Conservation (phyloP, 1,140 invertebrate genomes). For the Cheumatopsyche charites region DNA sequence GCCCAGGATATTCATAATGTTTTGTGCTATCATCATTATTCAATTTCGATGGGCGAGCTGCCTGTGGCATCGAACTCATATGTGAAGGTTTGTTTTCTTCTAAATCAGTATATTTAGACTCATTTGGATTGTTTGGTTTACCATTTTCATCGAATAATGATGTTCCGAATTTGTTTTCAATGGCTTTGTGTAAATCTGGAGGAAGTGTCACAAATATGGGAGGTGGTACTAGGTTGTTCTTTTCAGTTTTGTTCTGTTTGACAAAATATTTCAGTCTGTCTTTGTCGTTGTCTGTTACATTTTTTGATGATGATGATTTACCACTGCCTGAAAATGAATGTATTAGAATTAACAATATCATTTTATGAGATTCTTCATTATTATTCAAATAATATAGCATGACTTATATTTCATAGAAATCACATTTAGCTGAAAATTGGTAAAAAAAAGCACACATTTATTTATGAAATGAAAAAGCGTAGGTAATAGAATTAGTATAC, state of each 20-base stretch:
- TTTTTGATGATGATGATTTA: constrained; percentile 29
- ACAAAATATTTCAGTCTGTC: constrained; percentile 39
- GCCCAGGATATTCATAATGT: constrained; percentile 46
- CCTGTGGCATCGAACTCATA: constrained; percentile 33
- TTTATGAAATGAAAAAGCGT: too few relatives aligned
- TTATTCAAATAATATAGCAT: too few relatives aligned
- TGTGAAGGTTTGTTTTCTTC: constrained; percentile 16
- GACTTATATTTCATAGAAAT: too few relatives aligned
- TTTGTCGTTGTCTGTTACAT: constrained; percentile 38
- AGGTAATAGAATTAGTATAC: too few relatives aligned
- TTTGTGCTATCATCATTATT: constrained; percentile 39
- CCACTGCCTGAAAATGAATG: constrained; percentile 44
- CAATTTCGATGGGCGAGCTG: constrained; percentile 33
- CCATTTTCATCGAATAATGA: constrained; percentile 33
- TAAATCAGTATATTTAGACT: not conserved
- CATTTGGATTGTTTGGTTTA: constrained; percentile 27
- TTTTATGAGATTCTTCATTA: too few relatives aligned
- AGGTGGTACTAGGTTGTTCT: constrained; percentile 41
- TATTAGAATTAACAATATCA: too few relatives aligned
- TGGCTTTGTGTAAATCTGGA: constrained; percentile 46
- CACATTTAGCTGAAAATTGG: too few relatives aligned
- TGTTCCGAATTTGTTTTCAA: constrained; percentile 41
- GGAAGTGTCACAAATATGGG: constrained; percentile 46
- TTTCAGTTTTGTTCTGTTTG: constrained; percentile 45
- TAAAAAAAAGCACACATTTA: too few relatives aligned